These are phyloP conservation scores for Oasisia sp. DNA, from an alignment of 2,888 invertebrate genomes.

Conservation along the genomic window DNA sequence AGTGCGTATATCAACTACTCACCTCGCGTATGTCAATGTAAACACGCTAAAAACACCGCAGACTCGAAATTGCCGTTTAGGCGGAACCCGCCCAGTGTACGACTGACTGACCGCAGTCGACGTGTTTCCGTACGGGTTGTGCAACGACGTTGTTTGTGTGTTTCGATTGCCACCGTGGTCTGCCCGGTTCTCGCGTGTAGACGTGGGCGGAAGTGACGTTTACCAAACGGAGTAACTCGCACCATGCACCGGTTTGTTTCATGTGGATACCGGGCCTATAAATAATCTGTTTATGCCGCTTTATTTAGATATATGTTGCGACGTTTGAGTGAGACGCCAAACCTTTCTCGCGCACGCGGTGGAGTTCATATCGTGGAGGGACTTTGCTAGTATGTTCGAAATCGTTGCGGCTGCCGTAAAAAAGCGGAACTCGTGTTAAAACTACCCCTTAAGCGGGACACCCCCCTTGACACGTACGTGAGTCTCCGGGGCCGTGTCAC, in stretches of 20 bases:
- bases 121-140: neutral
- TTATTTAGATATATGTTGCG: neutral
- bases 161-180: neutral
- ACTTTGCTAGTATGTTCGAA: neutral
- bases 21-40: neutral
- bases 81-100: neutral
- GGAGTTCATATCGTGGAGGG: neutral
- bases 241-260: neutral
- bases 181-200: neutral
- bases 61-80: neutral
- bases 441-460: no score
- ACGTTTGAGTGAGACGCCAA: neutral
- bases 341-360: neutral
- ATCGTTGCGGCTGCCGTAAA: no score
- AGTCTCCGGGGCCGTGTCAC: no score
- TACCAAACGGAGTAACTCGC: neutral
- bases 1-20: no score
- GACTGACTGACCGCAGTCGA: neutral
- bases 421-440: no score
- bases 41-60: neutral
- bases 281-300: neutral
- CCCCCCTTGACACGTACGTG: no score
- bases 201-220: neutral
- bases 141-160: neutral
- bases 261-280: neutral